Percentiles rank a stretch among this genome's conserved stretches.
phyloP scores from a whole-genome alignment of 2,113 vertebrate genomes.

The Ammodytes marinus region DNA sequence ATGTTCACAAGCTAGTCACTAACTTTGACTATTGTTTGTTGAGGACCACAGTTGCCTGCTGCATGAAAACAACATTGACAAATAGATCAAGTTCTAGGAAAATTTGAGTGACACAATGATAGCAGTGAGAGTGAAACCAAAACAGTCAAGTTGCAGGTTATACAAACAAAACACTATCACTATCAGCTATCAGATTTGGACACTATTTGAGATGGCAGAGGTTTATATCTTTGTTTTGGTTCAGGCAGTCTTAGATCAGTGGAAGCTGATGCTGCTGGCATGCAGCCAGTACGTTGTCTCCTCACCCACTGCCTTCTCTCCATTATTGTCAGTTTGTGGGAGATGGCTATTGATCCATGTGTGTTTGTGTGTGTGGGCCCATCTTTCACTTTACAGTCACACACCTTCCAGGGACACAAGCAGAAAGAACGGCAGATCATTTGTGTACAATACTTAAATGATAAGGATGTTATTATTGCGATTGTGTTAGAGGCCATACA shows the following conservation, averaged over 20 bases:
- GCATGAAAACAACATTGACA: too few species aligned
- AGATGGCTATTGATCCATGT: conserved; percentile 56
- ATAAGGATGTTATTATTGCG: conserved; percentile 23
- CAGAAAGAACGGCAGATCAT: conserved; percentile 2
- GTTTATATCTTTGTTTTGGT: conserved; percentile 22
- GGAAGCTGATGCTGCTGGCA: conserved; percentile 40
- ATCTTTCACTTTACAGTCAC: conserved; percentile 25
- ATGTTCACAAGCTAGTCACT: not conserved
- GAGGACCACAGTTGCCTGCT: too few species aligned
- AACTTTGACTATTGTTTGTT: not conserved
- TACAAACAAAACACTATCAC: not conserved
- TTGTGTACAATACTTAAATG: conserved; percentile 9
- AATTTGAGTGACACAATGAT: too few species aligned
- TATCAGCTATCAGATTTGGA: not conserved
- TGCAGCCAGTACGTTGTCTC: conserved; percentile 40
- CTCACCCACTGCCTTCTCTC: conserved; percentile 56
- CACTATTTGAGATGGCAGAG: not conserved
- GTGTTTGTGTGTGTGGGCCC: conserved; percentile 20
- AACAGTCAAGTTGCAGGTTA: not conserved
- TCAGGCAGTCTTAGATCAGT: conserved; percentile 9
- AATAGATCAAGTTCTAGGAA: too few species aligned
- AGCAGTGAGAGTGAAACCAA: too few species aligned
- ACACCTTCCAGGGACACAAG: conserved; percentile 29
- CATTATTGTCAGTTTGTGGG: conserved; percentile 60
- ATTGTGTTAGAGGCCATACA: not conserved